Conservation (phyloP, 2,113 vertebrate species). For the Macquaria ambigua region DNA sequence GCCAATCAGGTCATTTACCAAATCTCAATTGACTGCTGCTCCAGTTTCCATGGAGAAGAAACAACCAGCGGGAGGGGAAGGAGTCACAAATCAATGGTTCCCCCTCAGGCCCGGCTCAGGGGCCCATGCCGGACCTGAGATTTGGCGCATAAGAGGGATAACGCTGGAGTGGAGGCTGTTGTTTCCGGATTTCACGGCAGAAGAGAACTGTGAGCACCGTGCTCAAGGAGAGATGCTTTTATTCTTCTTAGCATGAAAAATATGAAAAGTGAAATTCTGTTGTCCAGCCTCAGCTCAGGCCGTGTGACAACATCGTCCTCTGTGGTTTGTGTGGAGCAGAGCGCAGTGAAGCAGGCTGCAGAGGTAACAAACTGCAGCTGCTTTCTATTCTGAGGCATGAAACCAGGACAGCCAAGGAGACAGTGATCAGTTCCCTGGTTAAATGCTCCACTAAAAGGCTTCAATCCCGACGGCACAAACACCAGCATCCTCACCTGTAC, state of each 20-base stretch:
- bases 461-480: not conserved
- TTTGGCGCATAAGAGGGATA: conserved; percentile 29
- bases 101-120: conserved; percentile 21
- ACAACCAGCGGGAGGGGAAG: conserved; percentile 35
- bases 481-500: not conserved
- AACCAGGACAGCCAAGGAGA: conserved; percentile 66
- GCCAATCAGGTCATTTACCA: conserved; percentile 64
- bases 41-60: conserved; percentile 76
- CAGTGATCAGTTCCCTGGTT: conserved; percentile 7
- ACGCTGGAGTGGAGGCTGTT: conserved; percentile 8
- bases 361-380: conserved; percentile 52
- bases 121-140: conserved; percentile 28
- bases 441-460: conserved; percentile 36
- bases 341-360: conserved; percentile 32
- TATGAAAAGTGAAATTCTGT: not conserved
- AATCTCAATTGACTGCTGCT: conserved; percentile 72
- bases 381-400: conserved; percentile 70
- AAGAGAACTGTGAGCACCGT: not conserved
- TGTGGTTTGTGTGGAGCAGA: conserved; percentile 19
- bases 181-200: conserved; percentile 1
- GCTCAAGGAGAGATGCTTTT: not conserved
- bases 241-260: not conserved
- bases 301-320: conserved; percentile 30
- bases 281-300: conserved; percentile 6
- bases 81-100: conserved; percentile 50